A percentile compares a stretch with the other conserved stretches of the same genome.
Conservation (phyloP, 2,797 vertebrate genomes). For the Pipistrellus kuhlii region DNA sequence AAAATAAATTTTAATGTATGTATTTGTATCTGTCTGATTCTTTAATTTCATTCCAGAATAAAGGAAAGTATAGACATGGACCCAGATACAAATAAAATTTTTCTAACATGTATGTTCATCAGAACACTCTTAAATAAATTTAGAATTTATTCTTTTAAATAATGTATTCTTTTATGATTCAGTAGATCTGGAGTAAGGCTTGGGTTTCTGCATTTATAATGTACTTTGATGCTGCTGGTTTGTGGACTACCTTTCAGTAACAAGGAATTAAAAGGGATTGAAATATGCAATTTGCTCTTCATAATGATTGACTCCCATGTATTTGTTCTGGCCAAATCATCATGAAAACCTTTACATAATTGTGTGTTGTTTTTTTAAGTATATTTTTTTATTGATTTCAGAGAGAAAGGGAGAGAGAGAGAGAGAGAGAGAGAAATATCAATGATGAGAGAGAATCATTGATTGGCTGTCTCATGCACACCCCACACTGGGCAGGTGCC, state of each 20-base stretch:
- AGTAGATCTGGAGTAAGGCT: not conserved
- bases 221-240: not conserved
- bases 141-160: not conserved
- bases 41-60: not conserved
- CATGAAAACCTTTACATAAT: not conserved
- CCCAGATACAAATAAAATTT: not conserved
- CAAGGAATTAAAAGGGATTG: not conserved
- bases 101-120: not conserved
- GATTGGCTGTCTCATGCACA: no score
- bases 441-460: no score
- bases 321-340: not conserved
- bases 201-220: slow-evolving; percentile 22
- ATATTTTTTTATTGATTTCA: no score
- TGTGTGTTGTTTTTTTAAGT: not conserved
- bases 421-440: no score
- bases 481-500: no score
- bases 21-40: not conserved
- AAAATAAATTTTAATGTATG: not conserved
- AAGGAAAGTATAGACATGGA: not conserved
- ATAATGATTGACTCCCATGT: not conserved
- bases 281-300: not conserved
- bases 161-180: not conserved
- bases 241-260: not conserved
- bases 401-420: no score
- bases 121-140: not conserved